Percentiles rank a stretch among this genome's conserved stretches.
phyloP scores from a whole-genome alignment of 2,797 vertebrate species.

The Melanotaenia trifasciata region DNA sequence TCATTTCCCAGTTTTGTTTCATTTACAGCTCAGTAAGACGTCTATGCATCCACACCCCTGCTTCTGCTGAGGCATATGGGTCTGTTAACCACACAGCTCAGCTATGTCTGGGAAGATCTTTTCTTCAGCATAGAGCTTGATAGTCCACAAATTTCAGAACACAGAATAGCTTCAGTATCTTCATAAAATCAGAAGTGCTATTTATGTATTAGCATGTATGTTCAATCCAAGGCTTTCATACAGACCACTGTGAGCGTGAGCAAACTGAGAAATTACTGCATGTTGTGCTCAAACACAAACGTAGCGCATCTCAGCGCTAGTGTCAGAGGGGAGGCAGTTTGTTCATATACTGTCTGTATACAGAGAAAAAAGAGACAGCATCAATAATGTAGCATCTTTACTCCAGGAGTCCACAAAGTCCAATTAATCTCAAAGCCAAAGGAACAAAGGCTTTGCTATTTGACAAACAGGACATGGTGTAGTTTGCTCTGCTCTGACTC shows the following conservation, averaged over 20 bases:
- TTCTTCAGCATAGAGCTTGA: conserved; percentile 37
- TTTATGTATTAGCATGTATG: conserved; percentile 35
- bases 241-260: conserved; percentile 29
- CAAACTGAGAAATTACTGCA: conserved; percentile 55
- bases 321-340: conserved; percentile 79
- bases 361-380: conserved; percentile 77
- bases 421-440: conserved; percentile 86
- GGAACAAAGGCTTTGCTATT: conserved; percentile 84
- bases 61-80: conserved; percentile 76
- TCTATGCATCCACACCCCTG: conserved; percentile 58
- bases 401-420: conserved; percentile 84
- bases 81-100: conserved; percentile 53
- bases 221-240: conserved; percentile 42
- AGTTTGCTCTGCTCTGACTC: conserved; percentile 78
- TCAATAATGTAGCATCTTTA: conserved; percentile 85
- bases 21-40: conserved; percentile 81
- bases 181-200: conserved; percentile 34
- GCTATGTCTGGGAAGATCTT: conserved; percentile 41
- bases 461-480: conserved; percentile 84
- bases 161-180: conserved; percentile 12
- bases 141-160: conserved; percentile 40
- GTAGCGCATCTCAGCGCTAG: conserved; percentile 46
- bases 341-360: conserved; percentile 76
- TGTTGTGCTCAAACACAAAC: conserved; percentile 47
- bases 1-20: conserved; percentile 73